phyloP scores from a whole-genome alignment of 2,113 vertebrate genomes.

The Solea solea region DNA sequence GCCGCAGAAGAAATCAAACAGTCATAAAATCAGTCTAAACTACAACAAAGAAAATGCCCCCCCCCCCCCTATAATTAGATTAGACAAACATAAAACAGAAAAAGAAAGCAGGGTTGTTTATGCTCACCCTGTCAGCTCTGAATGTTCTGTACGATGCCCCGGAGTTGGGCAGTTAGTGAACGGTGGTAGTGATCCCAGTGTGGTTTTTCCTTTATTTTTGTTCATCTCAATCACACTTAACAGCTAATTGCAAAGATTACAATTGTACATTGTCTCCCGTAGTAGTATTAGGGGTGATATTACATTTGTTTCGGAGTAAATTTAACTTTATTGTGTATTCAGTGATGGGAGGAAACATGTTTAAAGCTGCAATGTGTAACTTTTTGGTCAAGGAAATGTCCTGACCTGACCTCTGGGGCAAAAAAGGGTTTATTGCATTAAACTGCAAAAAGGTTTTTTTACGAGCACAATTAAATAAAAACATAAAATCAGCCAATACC shows the following conservation, averaged over 20 bases:
- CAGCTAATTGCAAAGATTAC: slow-evolving; percentile 25
- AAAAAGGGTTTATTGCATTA: too few species aligned
- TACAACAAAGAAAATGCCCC: slow-evolving; percentile 63
- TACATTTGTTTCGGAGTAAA: not conserved
- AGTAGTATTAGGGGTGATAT: not conserved
- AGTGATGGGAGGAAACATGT: not conserved
- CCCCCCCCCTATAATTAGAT: slow-evolving; percentile 59
- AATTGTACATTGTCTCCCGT: slow-evolving; percentile 37
- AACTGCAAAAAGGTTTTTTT: too few species aligned
- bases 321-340: not conserved
- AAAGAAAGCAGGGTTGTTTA: slow-evolving; percentile 45
- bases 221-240: slow-evolving; percentile 34
- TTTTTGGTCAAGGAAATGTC: not conserved
- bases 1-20: slow-evolving; percentile 78
- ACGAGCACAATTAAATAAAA: too few species aligned
- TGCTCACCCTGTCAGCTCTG: slow-evolving; percentile 20
- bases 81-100: slow-evolving; percentile 52
- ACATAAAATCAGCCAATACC: too few species aligned
- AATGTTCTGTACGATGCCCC: slow-evolving; percentile 29
- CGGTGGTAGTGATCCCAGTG: slow-evolving; percentile 16
- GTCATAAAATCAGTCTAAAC: slow-evolving; percentile 78
- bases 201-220: slow-evolving; percentile 38
- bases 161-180: slow-evolving; percentile 24
- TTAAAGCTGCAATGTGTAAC: too few species aligned
- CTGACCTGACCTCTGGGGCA: too few species aligned